Evolutionary conservation across 2,888 invertebrate genomes (phyloP).

Genomic region (Didymodactylos carnosus): DNA sequence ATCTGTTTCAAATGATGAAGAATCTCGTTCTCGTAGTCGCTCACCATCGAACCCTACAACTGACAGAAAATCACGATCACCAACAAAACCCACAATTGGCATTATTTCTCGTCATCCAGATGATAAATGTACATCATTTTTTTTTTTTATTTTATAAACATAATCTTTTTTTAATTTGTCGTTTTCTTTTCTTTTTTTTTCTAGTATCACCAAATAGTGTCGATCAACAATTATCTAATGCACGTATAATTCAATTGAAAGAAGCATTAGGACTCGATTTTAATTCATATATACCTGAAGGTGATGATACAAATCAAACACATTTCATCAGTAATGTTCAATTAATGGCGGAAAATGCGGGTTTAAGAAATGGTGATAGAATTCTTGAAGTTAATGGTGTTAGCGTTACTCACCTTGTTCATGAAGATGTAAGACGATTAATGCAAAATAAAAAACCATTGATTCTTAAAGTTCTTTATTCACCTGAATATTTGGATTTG

Average conservation of each 20-base stretch:
- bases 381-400: not conserved
- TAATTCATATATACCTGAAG: not conserved
- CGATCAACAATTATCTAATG: not conserved
- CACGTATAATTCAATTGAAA: not conserved
- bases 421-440: not conserved
- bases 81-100: no score
- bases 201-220: not conserved
- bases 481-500: not conserved
- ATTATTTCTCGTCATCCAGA: no score
- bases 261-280: not conserved
- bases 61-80: no score
- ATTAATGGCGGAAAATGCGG: not conserved
- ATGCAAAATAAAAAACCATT: not conserved
- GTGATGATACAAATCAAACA: not conserved
- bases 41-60: no score
- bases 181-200: no score
- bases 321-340: not conserved
- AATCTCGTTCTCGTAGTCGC: not conserved
- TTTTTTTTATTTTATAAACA: no score
- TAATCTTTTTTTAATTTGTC: no score
- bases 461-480: not conserved
- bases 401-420: not conserved
- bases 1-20: no score
- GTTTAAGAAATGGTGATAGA: not conserved
- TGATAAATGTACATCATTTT: not conserved